A percentile compares a stretch with the other conserved stretches of the same genome.
These are phyloP conservation scores for Paratilapia polleni DNA, from an alignment of 2,113 vertebrate genomes.

Conservation along the genomic window DNA sequence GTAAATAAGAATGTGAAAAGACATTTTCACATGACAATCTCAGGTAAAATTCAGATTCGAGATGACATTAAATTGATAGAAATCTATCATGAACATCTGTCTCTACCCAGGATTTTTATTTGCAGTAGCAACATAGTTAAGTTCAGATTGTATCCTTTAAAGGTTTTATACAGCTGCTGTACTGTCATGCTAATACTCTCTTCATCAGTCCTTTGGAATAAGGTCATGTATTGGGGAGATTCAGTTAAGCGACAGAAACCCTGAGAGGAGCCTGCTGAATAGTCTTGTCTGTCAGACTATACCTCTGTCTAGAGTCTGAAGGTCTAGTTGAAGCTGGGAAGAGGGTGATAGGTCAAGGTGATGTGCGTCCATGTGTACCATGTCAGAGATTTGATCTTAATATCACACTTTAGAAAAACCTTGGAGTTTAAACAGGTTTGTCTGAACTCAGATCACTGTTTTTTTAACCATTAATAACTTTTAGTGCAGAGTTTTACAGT, in stretches of 20 bases:
- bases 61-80: neutral
- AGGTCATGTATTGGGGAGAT: conserved; percentile 40
- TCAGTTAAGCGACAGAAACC: conserved; percentile 30
- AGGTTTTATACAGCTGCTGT: conserved; percentile 9
- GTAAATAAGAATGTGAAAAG: neutral
- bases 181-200: conserved; percentile 42
- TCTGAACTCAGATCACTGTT: neutral
- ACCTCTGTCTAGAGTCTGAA: conserved; percentile 38
- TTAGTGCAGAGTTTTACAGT: too few relatives aligned
- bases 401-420: neutral
- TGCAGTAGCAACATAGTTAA: neutral
- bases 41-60: neutral
- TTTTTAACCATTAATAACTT: neutral
- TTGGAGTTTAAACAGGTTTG: neutral
- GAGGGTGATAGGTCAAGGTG: conserved; percentile 24
- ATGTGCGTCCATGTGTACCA: neutral
- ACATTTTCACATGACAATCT: neutral
- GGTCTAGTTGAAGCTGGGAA: conserved; percentile 29
- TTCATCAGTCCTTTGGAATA: conserved; percentile 26
- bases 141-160: conserved; percentile 12
- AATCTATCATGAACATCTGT: neutral
- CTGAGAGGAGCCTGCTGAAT: conserved; percentile 31
- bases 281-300: conserved; percentile 30
- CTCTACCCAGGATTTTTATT: neutral
- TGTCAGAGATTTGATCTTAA: neutral